Percentiles rank a stretch among this genome's conserved stretches.
These are phyloP conservation scores for Diplazon laetatorius DNA, from an alignment of 2,888 invertebrate genomes.

Conservation along the genomic window DNA sequence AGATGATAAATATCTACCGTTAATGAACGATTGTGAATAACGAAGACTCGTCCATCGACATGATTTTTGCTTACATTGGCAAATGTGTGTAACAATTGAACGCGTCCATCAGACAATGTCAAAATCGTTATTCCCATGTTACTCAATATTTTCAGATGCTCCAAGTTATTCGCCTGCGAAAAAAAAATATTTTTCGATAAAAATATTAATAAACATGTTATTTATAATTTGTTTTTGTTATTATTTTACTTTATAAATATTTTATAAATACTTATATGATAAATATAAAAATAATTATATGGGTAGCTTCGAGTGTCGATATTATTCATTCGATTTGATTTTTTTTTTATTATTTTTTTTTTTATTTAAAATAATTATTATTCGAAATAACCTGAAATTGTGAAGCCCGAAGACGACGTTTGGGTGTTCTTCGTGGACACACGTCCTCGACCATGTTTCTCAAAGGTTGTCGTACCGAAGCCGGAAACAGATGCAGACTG, in stretches of 20 bases:
- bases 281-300: no score
- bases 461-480: slow-evolving; percentile 92
- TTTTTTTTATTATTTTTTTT: not conserved
- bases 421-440: slow-evolving; percentile 87
- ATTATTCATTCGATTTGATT: no score
- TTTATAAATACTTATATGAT: no score
- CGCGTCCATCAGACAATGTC: slow-evolving; percentile 93
- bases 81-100: slow-evolving; percentile 95
- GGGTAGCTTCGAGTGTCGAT: no score
- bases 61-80: slow-evolving; percentile 88
- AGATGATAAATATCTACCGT: not conserved
- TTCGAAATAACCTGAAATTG: slow-evolving; percentile 85
- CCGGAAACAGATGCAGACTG: slow-evolving; percentile 91
- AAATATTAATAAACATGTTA: slow-evolving; percentile 31
- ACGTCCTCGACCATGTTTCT: slow-evolving; percentile 93
- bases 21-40: slow-evolving; percentile 4
- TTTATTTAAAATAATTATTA: no score
- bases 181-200: no score
- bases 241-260: no score
- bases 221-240: not conserved
- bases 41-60: not conserved
- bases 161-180: slow-evolving; percentile 90
- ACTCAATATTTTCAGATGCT: slow-evolving; percentile 93
- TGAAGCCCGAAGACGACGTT: slow-evolving; percentile 87
- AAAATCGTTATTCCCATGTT: slow-evolving; percentile 98